Base-by-base conservation (phyloP, 2,888 invertebrate species). In the Leucophora obtusa region DNA sequence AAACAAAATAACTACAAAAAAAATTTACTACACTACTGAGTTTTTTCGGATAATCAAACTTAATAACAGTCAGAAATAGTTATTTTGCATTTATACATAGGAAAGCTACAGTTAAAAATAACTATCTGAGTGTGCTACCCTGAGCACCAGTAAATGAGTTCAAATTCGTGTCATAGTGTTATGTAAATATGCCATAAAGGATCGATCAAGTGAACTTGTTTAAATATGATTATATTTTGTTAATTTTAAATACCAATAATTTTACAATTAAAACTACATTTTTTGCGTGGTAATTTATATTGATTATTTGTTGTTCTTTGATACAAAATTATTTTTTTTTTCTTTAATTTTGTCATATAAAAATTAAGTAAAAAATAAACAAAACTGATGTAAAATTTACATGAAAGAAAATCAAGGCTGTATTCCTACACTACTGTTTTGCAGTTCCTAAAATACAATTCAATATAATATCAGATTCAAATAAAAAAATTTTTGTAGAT, bases 201-300 rank as follows among this genome's bases (percentile, higher is more conserved):
- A 38, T 47, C 5, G 6, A 47, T 14, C 1, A 47, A 47, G 1
- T 47, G n/a, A 47, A 38, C 17, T 58, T 58, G 28, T 47, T 28
- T 33, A 43, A 70, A 59, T 58, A 59, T 59, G 50, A 24, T 24
- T 56, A 58, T 68, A 56, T 56, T 54, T 43, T 58, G 21, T 51
- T 50, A 14, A 70, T 47, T 51, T 70, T 58, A 33, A 35, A 47
- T 59, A 50, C 47, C 56, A 54, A 54, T 59, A 58, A 69, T 58
- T 69, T 50, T 59, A 69, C 58, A 59, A 59, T 70, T 35, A 59
- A 66, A 58, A 33, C 56, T 47, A 51, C 21, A 59, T 50, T 24
- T n/a, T 69, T 24, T 21, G 50, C 14, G 24, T 47, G 18, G 14
- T 35, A 18, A 14, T 18, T 47, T 35, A 72, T 35, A 38, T 35